Base-by-base conservation (phyloP, 2,797 vertebrate species). In the Mallotus villosus region DNA sequence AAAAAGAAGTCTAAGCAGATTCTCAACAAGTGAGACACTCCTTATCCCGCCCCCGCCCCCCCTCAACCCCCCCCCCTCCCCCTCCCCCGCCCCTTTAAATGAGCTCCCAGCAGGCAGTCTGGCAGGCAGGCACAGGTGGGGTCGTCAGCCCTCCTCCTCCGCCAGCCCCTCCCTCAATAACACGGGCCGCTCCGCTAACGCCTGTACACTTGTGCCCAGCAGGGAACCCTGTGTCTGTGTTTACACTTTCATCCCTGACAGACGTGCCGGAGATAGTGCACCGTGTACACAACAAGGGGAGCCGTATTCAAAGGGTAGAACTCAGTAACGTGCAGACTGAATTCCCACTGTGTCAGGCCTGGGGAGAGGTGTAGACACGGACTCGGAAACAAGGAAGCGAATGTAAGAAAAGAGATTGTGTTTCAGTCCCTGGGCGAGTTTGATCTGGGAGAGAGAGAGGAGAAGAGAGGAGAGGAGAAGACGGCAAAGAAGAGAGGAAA, bases 81-180 rank as follows among this genome's bases (percentile, higher is more conserved):
- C 34, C 17, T 5, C 41, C 41, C 64, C 21, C 22, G n/a, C 22
- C 64, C 3, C 7, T 27, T 60, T 22, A 63, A 21, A n/a, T 16
- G n/a, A 22, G 51, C 25, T 58, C 67, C 29, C 51, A 68, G 27
- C 32, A 58, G 11, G 51, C 6, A 51, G 58, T 25, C 41, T 49
- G 22, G 64, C 46, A 72, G 79, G 63, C 75, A 74, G 74, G 73
- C 84, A 84, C 85, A 85, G 87, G 78, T 87, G 83, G 46, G 68
- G 41, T 51, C 66, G 70, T 57, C 76, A 59, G 61, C 34, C 84
- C 78, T 37, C 84, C 78, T 84, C 86, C 87, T 86, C 84, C 87
- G 77, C 27, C 27, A 22, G 70, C 67, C 66, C 77, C 74, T 71
- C 71, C 60, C 75, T 75, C 73, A 71, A 71, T 72, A 75, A 32